phyloP scores from a whole-genome alignment of 1,140 invertebrate genomes.

The Drosophila mayri region DNA sequence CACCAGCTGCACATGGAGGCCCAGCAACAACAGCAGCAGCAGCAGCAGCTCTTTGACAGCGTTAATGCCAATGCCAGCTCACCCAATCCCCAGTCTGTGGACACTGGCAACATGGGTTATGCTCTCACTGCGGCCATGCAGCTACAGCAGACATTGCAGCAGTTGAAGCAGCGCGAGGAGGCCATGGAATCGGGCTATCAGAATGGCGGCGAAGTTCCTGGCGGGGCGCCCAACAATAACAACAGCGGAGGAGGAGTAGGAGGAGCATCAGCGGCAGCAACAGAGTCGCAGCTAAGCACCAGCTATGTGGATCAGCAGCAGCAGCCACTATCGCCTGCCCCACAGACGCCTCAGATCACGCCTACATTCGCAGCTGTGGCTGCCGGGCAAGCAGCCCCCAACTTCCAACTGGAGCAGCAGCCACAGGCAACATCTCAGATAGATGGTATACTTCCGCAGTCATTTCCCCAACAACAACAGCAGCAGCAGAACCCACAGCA shows the following conservation, averaged over 20 bases:
- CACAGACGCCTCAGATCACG: conserved; percentile 50
- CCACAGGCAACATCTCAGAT: conserved; percentile 69
- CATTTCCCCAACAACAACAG: conserved; percentile 48
- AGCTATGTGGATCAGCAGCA: conserved; percentile 65
- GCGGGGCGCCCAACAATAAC: conserved; percentile 23
- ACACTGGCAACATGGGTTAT: conserved; percentile 70
- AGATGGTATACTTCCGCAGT: conserved; percentile 51
- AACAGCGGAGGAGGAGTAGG: conserved; percentile 38
- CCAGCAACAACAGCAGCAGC: conserved; percentile 66
- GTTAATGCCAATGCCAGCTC: conserved; percentile 70
- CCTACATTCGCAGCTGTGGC: conserved; percentile 68
- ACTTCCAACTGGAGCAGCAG: conserved; percentile 55
- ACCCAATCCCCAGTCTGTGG: conserved; percentile 53
- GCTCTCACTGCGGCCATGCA: conserved; percentile 77
- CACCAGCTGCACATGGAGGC: conserved; percentile 69
- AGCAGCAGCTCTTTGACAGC: conserved; percentile 64
- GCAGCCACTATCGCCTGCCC: conserved; percentile 59
- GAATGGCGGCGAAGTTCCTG: conserved; percentile 56
- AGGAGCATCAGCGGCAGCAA: conserved; percentile 10
- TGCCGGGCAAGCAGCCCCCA: conserved; percentile 53
- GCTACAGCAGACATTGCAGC: conserved; percentile 75
- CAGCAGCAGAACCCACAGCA: conserved; percentile 53
- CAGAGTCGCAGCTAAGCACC: conserved; percentile 54
- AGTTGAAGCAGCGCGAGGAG: conserved; percentile 76
- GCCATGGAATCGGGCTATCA: conserved; percentile 71